Conservation (phyloP, 2,888 invertebrate species). For the Cosmia pyralina region DNA sequence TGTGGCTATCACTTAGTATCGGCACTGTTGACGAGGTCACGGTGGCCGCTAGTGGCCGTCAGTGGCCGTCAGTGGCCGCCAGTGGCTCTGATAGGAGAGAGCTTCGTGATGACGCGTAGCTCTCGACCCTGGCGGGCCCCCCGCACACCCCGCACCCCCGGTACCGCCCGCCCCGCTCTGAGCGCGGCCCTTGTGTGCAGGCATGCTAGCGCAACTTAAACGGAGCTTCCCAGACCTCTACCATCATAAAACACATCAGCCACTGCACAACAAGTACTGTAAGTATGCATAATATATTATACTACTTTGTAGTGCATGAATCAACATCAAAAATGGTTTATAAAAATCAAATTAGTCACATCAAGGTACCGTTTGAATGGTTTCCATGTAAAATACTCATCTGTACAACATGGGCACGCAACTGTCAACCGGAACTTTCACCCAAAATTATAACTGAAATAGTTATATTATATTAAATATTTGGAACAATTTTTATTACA, state of each 20-base stretch:
- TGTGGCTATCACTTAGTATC: constrained; percentile 55
- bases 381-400: constrained; percentile 61
- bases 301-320: constrained; percentile 80
- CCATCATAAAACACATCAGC: constrained; percentile 94
- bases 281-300: constrained; percentile 84
- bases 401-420: constrained; percentile 55
- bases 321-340: constrained; percentile 59
- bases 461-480: background rate
- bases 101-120: constrained; percentile 35
- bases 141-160: constrained; percentile 74
- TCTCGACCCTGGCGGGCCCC: constrained; percentile 35
- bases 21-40: constrained; percentile 39
- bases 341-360: constrained; percentile 41
- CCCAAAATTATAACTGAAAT: constrained; percentile 24
- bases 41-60: background rate
- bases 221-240: constrained; percentile 96
- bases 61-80: constrained; percentile 21
- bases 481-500: constrained; percentile 1
- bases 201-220: constrained; percentile 97
- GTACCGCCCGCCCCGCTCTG: constrained; percentile 83
- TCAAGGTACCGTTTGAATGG: constrained; percentile 44
- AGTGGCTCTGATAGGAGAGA: constrained; percentile 31
- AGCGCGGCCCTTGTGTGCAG: constrained; percentile 92
- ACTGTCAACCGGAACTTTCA: constrained; percentile 37
- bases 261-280: constrained; percentile 93